Percentiles rank a stretch among this genome's conserved stretches.
Conservation (phyloP, 1,140 invertebrate genomes). For the Parasteatoda tepidariorum region DNA sequence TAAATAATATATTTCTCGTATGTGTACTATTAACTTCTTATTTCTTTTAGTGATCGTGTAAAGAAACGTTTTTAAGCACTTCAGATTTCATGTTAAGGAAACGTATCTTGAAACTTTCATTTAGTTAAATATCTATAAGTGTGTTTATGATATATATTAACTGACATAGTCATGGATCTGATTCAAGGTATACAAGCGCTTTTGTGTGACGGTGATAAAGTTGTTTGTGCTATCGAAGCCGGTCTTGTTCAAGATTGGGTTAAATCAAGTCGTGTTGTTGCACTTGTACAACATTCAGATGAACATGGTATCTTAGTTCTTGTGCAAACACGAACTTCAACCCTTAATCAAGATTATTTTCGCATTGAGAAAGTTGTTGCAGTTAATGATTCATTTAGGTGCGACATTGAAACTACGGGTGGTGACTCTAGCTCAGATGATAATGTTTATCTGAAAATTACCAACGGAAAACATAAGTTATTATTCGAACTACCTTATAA, state of each 20-base stretch:
- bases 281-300: slow-evolving; percentile 75
- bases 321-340: slow-evolving; percentile 15
- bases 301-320: slow-evolving; percentile 54
- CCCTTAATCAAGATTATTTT: slow-evolving; percentile 31
- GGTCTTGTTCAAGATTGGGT: slow-evolving; percentile 73
- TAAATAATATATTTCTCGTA: too few relatives aligned
- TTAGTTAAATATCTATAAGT: too few relatives aligned
- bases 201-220: slow-evolving; percentile 38
- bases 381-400: slow-evolving; percentile 46
- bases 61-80: too few relatives aligned
- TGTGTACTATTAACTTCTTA: too few relatives aligned
- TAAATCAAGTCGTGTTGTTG: slow-evolving; percentile 73
- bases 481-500: slow-evolving; percentile 76
- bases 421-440: slow-evolving; percentile 31
- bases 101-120: too few relatives aligned
- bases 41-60: too few relatives aligned
- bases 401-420: slow-evolving; percentile 53
- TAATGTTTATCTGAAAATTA: slow-evolving; percentile 72
- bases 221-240: slow-evolving; percentile 67
- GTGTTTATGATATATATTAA: too few relatives aligned
- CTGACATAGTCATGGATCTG: slow-evolving; percentile 14
- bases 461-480: slow-evolving; percentile 72
- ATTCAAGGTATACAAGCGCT: slow-evolving; percentile 23
- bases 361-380: slow-evolving; percentile 30
- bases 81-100: too few relatives aligned